Evolutionary conservation across 2,888 invertebrate species (phyloP).

Genomic region (Thymelicus lineola): DNA sequence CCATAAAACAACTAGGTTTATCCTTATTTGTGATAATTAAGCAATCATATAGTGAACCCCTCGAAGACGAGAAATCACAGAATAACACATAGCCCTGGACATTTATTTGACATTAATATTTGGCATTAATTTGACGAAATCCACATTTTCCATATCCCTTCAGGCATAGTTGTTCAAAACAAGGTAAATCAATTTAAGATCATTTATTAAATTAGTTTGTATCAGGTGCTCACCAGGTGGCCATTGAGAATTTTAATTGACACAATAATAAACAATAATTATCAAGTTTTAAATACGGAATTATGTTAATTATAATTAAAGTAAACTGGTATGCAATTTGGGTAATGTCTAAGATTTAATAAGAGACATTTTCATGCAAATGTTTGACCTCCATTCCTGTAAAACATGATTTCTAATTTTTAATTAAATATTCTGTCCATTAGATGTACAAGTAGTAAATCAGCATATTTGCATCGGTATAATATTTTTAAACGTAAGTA

Average conservation of each 20-base stretch:
- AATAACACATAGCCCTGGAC: no score
- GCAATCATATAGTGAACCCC: no score
- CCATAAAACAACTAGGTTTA: no score
- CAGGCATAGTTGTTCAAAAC: background rate
- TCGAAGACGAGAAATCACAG: no score
- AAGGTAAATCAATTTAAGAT: background rate
- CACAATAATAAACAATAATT: background rate
- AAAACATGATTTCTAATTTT: constrained; percentile 11
- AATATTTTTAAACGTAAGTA: background rate
- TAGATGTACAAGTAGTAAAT: no score
- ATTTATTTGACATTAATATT: background rate
- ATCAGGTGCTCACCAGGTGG: background rate
- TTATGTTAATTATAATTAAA: constrained; percentile 16
- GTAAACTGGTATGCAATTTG: constrained; percentile 6
- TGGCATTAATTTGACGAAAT: background rate
- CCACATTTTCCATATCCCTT: background rate
- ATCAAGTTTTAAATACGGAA: background rate
- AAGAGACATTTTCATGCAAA: constrained; percentile 22
- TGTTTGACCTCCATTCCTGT: constrained; percentile 6
- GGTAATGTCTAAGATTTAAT: constrained; percentile 2
- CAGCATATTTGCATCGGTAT: no score
- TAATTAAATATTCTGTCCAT: background rate
- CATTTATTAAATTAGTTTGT: background rate
- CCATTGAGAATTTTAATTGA: background rate
- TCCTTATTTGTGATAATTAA: no score